Percentiles rank a stretch among this genome's conserved stretches.
Conservation (phyloP, 2,113 vertebrate genomes). For the Electrona antarctica region DNA sequence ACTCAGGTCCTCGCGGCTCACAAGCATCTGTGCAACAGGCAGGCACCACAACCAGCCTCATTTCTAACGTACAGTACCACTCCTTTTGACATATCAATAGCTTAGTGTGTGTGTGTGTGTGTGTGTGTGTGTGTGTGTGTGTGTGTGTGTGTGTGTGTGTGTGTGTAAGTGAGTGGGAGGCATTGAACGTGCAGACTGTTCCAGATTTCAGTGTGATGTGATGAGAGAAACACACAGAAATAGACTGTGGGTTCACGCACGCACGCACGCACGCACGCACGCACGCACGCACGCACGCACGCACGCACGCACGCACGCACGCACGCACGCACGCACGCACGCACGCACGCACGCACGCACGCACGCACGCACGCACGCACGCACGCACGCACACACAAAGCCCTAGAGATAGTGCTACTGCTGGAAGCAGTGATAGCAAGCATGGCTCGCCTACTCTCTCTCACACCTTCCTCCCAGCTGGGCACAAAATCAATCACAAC, state of each 20-base stretch:
- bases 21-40: no score
- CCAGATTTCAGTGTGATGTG: constrained; percentile 52
- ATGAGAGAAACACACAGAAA: constrained; percentile 40
- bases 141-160: no score
- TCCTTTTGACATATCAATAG: no score
- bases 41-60: no score
- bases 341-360: background rate
- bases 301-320: constrained; percentile 3
- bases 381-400: background rate
- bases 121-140: no score
- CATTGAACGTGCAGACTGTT: constrained; percentile 59
- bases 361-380: background rate
- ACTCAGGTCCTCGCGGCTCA: no score
- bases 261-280: background rate
- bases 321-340: constrained; percentile 20
- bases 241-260: constrained; percentile 4
- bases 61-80: no score
- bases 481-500: constrained; percentile 17
- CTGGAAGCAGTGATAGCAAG: background rate
- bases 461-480: constrained; percentile 19
- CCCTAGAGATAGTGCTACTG: background rate
- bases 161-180: constrained; percentile 16
- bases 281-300: background rate
- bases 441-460: background rate
- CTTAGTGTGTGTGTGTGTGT: no score